Base-by-base conservation (phyloP, 2,888 invertebrate genomes). In the Candidula unifasciata region DNA sequence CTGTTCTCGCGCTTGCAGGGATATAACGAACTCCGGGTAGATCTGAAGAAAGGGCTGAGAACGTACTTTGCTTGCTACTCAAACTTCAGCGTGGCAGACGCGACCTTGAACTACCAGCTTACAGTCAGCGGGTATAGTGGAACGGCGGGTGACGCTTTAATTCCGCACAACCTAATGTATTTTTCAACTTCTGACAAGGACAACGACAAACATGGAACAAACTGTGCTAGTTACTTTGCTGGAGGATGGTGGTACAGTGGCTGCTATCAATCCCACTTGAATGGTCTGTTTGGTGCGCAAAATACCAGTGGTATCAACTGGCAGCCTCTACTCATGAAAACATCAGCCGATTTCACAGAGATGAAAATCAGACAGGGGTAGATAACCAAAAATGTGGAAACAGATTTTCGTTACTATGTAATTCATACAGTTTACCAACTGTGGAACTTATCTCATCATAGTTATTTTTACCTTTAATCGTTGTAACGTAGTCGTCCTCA, bases 201-300 rank as follows among this genome's bases (percentile, higher is more conserved):
- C 35, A 60, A 60, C 24, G 78, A 78, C 24, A 24, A 0, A 1
- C 10, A 21, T 24, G 3, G 1, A 10, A 24, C 6, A 13, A 24
- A 35, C 33, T 78, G 78, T 33, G 78, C 78, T 35, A 18, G 0
- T 1, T 16, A 0, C 33, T 78, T 1, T 13, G 24, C 27, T 2
- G 60, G 78, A 16, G 78, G n/a, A 21, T 78, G 78, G 78, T 78
- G 78, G 78, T 60, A 33, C 24, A 33, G 24, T 3, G 18, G 60
- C 24, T 78, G 78, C 33, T 0, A 2, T 54, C 5, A 78, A 1
- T 16, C 35, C 6, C 57, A 60, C 35, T 33, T 73, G 60, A 33
- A 57, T 21, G 57, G 33, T 30, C 2, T 54, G 8, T 54, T 33
- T 73, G 57, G 33, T 16, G 69, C 33, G 3, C 13, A 35, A 2